Percentiles rank a stretch among this genome's conserved stretches.
These are phyloP conservation scores for Thalassaphorura encarpata DNA, from an alignment of 1,140 invertebrate species.

Conservation along the genomic window DNA sequence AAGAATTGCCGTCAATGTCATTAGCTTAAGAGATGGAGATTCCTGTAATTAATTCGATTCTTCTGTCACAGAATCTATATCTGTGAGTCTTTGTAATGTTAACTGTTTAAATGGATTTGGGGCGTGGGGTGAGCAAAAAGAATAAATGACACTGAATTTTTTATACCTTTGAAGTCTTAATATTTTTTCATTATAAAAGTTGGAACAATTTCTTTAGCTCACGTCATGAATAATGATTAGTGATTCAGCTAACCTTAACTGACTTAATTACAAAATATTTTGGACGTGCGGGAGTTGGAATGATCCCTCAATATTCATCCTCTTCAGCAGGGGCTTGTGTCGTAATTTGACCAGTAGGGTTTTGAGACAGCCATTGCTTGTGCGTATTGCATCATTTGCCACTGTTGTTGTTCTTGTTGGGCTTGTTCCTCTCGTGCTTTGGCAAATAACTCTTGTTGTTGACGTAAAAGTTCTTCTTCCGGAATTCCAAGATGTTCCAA, in stretches of 20 bases:
- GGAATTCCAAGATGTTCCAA: slow-evolving; percentile 95
- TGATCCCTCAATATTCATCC: slow-evolving; percentile 25
- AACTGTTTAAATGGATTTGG: too few species aligned
- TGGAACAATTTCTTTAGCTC: too few species aligned
- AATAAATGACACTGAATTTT: background rate
- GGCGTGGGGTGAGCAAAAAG: too few species aligned
- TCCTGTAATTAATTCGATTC: too few species aligned
- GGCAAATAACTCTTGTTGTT: slow-evolving; percentile 97
- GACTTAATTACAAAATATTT: too few species aligned
- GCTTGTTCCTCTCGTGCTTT: slow-evolving; percentile 46
- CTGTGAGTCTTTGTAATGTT: too few species aligned
- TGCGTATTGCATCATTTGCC: slow-evolving; percentile 32
- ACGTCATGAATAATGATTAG: too few species aligned
- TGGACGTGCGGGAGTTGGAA: too few species aligned
- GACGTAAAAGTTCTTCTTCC: slow-evolving; percentile 89
- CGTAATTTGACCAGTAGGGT: slow-evolving; percentile 10
- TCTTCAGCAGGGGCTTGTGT: slow-evolving; percentile 16
- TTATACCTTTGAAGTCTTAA: background rate
- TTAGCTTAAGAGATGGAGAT: too few species aligned
- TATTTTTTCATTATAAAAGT: background rate
- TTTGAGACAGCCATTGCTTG: slow-evolving; percentile 27
- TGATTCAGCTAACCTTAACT: too few species aligned
- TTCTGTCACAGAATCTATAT: too few species aligned
- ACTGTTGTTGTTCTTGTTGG: slow-evolving; percentile 28
- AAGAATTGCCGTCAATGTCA: slow-evolving; percentile 12